Conservation (phyloP, 1,140 invertebrate species). For the Brachionus rubens region DNA sequence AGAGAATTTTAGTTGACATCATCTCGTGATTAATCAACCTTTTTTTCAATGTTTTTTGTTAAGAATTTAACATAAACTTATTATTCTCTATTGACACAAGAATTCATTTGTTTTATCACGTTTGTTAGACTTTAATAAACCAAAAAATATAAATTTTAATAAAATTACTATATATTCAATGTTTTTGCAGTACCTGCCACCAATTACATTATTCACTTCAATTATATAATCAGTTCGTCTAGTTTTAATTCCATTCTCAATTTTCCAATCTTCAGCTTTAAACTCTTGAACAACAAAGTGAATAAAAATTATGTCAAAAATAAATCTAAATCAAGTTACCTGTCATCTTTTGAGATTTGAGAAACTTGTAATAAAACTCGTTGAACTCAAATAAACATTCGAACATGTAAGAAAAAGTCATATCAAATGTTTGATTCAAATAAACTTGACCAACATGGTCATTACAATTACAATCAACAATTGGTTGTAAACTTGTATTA, state of each 20-base stretch:
- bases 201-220: not conserved
- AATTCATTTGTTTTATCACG: too few relatives aligned
- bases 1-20: too few relatives aligned
- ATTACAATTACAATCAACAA: conserved; percentile 11
- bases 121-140: not conserved
- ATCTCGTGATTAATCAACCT: too few relatives aligned
- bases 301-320: not conserved
- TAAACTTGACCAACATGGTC: conserved; percentile 19
- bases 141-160: not conserved
- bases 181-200: conserved; percentile 6
- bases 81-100: too few relatives aligned
- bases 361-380: conserved; percentile 36
- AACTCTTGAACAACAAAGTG: not conserved
- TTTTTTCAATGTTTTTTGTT: too few relatives aligned
- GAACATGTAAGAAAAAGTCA: conserved; percentile 11
- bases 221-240: not conserved
- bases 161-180: not conserved
- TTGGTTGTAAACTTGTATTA: not conserved
- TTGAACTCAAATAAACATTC: conserved; percentile 31
- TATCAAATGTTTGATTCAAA: conserved; percentile 27
- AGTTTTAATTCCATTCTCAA: not conserved
- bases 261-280: conserved; percentile 22
- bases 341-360: conserved; percentile 13
- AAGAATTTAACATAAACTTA: too few relatives aligned
- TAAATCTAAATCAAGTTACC: not conserved